Conservation (phyloP, 2,113 vertebrate genomes). For the Tetrao urogallus region DNA sequence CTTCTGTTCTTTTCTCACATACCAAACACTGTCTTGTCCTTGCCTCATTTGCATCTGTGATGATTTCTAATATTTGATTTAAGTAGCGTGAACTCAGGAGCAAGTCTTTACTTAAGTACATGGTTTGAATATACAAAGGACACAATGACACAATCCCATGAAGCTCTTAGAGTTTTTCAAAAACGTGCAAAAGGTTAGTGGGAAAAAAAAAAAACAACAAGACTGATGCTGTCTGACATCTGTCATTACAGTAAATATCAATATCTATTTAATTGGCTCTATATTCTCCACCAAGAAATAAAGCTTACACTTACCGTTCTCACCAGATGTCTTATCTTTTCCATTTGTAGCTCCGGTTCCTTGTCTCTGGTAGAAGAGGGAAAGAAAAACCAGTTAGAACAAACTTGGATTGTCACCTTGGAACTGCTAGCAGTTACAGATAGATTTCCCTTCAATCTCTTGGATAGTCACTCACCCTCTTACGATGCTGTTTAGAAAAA, state of each 20-base stretch:
- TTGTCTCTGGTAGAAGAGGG: constrained; percentile 83
- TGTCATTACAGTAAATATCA: not conserved
- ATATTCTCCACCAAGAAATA: not conserved
- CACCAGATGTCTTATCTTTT: constrained; percentile 90
- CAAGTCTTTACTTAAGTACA: not conserved
- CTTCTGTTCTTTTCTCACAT: not conserved
- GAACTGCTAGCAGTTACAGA: not conserved
- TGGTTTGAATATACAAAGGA: not conserved
- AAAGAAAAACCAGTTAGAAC: not conserved
- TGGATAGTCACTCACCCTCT: not conserved
- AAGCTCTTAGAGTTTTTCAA: not conserved
- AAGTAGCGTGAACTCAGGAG: not conserved
- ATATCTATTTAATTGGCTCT: not conserved
- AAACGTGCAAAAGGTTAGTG: not conserved
- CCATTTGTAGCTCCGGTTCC: constrained; percentile 87
- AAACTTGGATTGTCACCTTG: not conserved
- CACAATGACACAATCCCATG: not conserved
- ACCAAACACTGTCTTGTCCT: not conserved
- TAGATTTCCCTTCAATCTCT: not conserved
- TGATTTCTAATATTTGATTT: not conserved
- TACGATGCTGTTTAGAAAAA: not conserved
- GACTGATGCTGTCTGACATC: not conserved
- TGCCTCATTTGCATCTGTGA: not conserved
- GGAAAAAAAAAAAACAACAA: not conserved
- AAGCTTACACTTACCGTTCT: constrained; percentile 83